A percentile compares a stretch with the other conserved stretches of the same genome.
phyloP scores from a whole-genome alignment of 2,113 vertebrate species.

The Myxocyprinus asiaticus region DNA sequence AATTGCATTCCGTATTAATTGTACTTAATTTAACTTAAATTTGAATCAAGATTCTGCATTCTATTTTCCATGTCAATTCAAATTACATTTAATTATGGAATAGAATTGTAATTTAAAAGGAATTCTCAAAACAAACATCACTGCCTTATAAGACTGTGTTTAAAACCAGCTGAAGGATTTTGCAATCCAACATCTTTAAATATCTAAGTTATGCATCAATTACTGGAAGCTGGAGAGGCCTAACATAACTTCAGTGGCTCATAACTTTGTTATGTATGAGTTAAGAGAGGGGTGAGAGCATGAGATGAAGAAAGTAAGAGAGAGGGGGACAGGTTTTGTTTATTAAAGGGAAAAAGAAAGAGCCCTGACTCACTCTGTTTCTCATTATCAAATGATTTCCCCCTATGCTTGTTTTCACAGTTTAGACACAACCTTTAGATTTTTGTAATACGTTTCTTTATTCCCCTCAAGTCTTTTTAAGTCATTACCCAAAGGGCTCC shows the following conservation, averaged over 20 bases:
- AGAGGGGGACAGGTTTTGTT: not conserved
- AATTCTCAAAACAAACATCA: not conserved
- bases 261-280: slow-evolving; percentile 11
- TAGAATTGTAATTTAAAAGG: too few species aligned
- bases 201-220: not conserved
- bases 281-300: slow-evolving; percentile 19
- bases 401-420: slow-evolving; percentile 64
- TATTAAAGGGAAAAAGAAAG: not conserved
- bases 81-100: too few species aligned
- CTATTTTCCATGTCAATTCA: too few species aligned
- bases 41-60: too few species aligned
- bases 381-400: slow-evolving; percentile 60
- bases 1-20: too few species aligned
- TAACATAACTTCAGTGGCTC: slow-evolving; percentile 20
- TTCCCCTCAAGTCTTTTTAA: slow-evolving; percentile 62
- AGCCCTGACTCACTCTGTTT: slow-evolving; percentile 61
- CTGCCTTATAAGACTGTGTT: slow-evolving; percentile 9
- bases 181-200: not conserved
- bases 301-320: not conserved
- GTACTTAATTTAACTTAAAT: too few species aligned
- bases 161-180: not conserved
- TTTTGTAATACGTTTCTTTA: slow-evolving; percentile 64
- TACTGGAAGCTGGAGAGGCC: slow-evolving; percentile 10
- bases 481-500: slow-evolving; percentile 60
- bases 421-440: slow-evolving; percentile 64